Percentiles rank a stretch among this genome's conserved stretches.
phyloP scores from a whole-genome alignment of 2,888 invertebrate species.

The Oscheius myriophilus region DNA sequence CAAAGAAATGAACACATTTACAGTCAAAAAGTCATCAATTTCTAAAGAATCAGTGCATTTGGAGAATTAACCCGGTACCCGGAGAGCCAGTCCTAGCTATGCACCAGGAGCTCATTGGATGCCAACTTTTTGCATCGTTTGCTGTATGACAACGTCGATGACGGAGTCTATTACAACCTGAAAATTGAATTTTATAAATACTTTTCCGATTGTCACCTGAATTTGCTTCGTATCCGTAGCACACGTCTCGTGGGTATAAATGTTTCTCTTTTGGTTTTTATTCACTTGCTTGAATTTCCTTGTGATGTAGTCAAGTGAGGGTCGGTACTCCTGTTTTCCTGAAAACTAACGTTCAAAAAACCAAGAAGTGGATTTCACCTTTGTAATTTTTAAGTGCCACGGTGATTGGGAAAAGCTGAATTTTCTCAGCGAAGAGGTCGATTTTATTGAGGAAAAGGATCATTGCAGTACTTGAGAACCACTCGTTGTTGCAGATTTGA shows the following conservation, averaged over 20 bases:
- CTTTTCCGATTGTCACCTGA: constrained; percentile 36
- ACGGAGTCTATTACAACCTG: constrained; percentile 59
- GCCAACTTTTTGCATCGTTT: constrained; percentile 60
- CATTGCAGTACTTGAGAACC: constrained; percentile 54
- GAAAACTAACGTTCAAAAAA: not conserved
- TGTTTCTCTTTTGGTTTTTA: constrained; percentile 49
- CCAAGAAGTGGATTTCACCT: constrained; percentile 30
- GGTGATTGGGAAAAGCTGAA: constrained; percentile 50
- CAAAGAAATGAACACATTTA: too few species aligned
- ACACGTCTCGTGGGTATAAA: constrained; percentile 57
- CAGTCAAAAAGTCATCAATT: too few species aligned
- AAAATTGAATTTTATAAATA: constrained; percentile 1
- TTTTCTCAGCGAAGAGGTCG: constrained; percentile 57
- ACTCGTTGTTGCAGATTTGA: constrained; percentile 56
- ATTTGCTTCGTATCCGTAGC: constrained; percentile 58
- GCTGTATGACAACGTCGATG: constrained; percentile 59
- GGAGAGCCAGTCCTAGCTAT: too few species aligned
- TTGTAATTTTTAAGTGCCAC: constrained; percentile 55
- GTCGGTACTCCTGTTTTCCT: constrained; percentile 50
- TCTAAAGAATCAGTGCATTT: too few species aligned
- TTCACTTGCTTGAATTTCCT: constrained; percentile 49
- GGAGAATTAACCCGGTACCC: too few species aligned
- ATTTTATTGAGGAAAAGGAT: constrained; percentile 60
- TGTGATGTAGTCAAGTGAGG: constrained; percentile 50
- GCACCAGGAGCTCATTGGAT: constrained; percentile 39